These are phyloP conservation scores for Lucilia sericata DNA, from an alignment of 1,140 invertebrate species.

Conservation along the genomic window DNA sequence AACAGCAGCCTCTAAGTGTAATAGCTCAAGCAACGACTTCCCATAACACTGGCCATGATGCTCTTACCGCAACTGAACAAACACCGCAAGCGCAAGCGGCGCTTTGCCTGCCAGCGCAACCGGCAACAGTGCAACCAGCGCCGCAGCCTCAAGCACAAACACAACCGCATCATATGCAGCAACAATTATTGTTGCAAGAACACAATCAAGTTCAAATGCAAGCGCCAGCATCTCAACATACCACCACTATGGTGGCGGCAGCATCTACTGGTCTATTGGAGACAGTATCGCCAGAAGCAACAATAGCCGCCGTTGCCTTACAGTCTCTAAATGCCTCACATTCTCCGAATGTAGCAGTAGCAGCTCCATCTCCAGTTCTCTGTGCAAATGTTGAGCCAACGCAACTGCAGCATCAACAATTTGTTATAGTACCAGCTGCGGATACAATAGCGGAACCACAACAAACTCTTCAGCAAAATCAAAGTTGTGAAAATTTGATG, in stretches of 20 bases:
- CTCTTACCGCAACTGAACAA: background rate
- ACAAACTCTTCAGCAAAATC: background rate
- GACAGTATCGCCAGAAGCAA: background rate
- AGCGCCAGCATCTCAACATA: background rate
- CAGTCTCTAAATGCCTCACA: conserved; percentile 13
- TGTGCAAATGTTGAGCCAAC: no score
- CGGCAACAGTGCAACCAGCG: background rate
- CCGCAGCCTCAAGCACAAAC: background rate
- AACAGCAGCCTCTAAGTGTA: conserved; percentile 44
- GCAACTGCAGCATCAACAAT: background rate
- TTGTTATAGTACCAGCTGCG: background rate
- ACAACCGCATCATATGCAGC: background rate
- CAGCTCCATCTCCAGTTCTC: background rate
- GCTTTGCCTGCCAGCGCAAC: background rate
- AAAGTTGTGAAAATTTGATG: background rate
- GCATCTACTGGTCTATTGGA: background rate
- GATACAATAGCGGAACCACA: background rate
- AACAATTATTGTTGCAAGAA: conserved; percentile 48
- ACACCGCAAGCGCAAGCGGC: conserved; percentile 3
- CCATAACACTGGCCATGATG: background rate
- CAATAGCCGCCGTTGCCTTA: background rate
- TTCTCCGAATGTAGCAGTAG: background rate
- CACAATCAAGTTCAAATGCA: background rate
- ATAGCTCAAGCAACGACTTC: conserved; percentile 27
- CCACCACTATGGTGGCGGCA: background rate